Evolutionary conservation across 2,113 vertebrate genomes (phyloP).

Genomic region (Odocoileus virginianus): DNA sequence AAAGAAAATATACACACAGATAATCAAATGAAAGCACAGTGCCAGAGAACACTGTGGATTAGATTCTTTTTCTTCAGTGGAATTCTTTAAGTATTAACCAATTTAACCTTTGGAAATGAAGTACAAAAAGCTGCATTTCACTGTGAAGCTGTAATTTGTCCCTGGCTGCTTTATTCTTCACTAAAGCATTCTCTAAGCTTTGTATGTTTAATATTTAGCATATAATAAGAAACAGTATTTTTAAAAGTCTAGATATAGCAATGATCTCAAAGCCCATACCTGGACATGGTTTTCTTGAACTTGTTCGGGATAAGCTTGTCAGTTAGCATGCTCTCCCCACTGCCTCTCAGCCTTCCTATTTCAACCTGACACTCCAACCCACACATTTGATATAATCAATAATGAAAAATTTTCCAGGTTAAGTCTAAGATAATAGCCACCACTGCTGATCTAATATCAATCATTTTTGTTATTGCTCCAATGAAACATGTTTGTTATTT

Average conservation of each 20-base stretch:
- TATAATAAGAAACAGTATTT: not conserved
- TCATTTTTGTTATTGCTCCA: not conserved
- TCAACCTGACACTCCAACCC: not conserved
- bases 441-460: not conserved
- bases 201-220: not conserved
- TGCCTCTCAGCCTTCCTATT: not conserved
- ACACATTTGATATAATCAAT: not conserved
- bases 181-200: slow-evolving; percentile 3
- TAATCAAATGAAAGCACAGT: slow-evolving; percentile 12
- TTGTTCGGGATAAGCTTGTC: not conserved
- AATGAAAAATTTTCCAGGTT: not conserved
- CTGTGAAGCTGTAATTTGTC: slow-evolving; percentile 23
- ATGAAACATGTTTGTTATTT: not conserved
- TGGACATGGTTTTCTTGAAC: not conserved
- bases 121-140: slow-evolving; percentile 47
- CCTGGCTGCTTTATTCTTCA: slow-evolving; percentile 10
- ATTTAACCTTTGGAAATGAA: slow-evolving; percentile 43
- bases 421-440: not conserved
- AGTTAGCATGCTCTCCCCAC: not conserved
- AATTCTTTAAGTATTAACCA: slow-evolving; percentile 16
- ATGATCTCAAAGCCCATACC: not conserved
- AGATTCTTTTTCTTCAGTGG: not conserved
- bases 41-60: not conserved
- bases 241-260: not conserved
- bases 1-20: not conserved